Evolutionary conservation across 2,888 invertebrate genomes (phyloP).

Genomic region (Alsophila aescularia): DNA sequence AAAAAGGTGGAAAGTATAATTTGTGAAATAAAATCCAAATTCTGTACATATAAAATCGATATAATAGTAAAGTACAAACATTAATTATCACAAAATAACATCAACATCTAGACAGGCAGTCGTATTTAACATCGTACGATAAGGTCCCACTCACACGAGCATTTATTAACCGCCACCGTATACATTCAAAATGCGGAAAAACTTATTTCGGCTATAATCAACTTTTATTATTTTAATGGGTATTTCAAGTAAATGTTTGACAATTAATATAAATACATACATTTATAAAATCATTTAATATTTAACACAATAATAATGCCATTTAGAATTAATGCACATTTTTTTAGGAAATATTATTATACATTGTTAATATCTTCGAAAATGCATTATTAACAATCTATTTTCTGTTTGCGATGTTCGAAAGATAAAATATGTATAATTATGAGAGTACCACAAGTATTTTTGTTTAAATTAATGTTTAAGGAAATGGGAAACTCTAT

Average conservation of each 20-base stretch:
- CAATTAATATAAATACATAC: neutral
- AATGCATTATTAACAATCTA: no score
- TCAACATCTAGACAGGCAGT: constrained; percentile 38
- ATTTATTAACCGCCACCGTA: neutral
- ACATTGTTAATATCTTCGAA: no score
- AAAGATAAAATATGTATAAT: no score
- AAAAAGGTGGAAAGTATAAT: no score
- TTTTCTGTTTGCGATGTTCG: no score
- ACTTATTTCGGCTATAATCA: no score
- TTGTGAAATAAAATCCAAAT: constrained; percentile 4
- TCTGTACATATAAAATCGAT: constrained; percentile 24
- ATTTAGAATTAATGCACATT: neutral
- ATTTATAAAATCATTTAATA: neutral
- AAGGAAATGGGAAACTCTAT: no score
- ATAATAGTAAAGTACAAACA: constrained; percentile 30
- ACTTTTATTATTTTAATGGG: neutral
- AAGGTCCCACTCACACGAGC: constrained; percentile 20
- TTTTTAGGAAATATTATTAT: neutral
- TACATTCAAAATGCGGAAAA: neutral
- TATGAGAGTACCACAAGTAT: no score
- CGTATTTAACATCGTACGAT: constrained; percentile 21
- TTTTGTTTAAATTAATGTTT: no score
- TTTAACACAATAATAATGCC: neutral
- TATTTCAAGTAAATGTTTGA: neutral
- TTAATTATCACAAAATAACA: constrained; percentile 34